These are phyloP conservation scores for Datnioides undecimradiatus DNA, from an alignment of 2,113 vertebrate species.

Conservation along the genomic window DNA sequence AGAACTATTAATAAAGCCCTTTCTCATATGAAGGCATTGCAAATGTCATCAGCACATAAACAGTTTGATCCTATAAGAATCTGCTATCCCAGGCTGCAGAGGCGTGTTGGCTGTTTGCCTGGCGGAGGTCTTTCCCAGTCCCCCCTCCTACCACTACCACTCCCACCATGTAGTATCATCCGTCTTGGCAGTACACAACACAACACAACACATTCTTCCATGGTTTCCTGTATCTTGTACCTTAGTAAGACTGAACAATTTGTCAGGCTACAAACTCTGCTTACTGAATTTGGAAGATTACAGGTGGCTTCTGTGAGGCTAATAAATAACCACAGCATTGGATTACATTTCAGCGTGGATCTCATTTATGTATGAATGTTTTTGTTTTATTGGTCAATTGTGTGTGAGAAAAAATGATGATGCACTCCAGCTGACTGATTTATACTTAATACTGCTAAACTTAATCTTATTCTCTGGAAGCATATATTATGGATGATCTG, in stretches of 20 bases:
- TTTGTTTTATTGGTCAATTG: neutral
- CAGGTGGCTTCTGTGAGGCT: neutral
- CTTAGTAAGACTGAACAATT: slow-evolving; percentile 11
- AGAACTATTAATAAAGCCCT: neutral
- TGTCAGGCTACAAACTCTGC: neutral
- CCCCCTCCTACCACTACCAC: neutral
- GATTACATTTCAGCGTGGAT: neutral
- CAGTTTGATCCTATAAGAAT: slow-evolving; percentile 20
- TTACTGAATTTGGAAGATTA: neutral
- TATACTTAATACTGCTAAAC: neutral
- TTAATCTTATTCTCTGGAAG: neutral
- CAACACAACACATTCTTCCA: neutral
- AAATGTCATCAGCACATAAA: slow-evolving; percentile 34
- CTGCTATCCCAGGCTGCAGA: neutral
- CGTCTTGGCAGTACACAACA: slow-evolving; percentile 5
- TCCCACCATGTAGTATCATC: slow-evolving; percentile 4
- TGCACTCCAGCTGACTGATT: neutral
- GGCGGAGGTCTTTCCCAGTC: slow-evolving; percentile 1
- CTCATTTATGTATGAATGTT: neutral
- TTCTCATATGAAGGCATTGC: neutral
- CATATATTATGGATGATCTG: neutral
- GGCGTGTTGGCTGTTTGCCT: slow-evolving; percentile 2
- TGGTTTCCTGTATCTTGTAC: neutral
- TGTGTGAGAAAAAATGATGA: neutral
- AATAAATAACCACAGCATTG: neutral